phyloP scores from a whole-genome alignment of 2,888 invertebrate species.

The Drosophila mettleri region DNA sequence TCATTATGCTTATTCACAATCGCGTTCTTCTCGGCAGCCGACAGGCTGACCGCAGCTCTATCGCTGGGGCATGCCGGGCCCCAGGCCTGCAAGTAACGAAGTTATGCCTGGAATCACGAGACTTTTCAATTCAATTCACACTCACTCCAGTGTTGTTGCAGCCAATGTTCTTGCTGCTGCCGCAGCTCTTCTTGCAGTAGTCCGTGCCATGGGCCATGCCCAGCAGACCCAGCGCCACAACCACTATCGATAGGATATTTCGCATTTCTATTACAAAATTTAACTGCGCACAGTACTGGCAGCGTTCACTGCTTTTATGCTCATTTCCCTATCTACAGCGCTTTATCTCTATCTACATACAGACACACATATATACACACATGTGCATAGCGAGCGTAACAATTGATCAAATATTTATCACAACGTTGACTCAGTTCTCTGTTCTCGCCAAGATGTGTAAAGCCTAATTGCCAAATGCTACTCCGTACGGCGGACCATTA shows the following conservation, averaged over 20 bases:
- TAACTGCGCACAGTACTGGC: slow-evolving; percentile 31
- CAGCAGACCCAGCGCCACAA: slow-evolving; percentile 38
- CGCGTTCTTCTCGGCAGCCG: slow-evolving; percentile 26
- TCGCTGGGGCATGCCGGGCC: slow-evolving; percentile 49
- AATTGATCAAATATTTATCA: slow-evolving; percentile 71
- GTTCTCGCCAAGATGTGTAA: neutral
- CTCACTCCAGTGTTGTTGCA: slow-evolving; percentile 66
- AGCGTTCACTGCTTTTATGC: slow-evolving; percentile 48
- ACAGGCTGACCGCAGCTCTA: slow-evolving; percentile 26
- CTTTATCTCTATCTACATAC: slow-evolving; percentile 22
- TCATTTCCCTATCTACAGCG: neutral
- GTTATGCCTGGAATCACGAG: neutral
- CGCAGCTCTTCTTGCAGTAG: slow-evolving; percentile 55
- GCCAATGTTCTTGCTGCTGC: slow-evolving; percentile 52
- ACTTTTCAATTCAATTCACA: neutral
- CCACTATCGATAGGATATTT: slow-evolving; percentile 26
- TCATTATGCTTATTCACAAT: slow-evolving; percentile 57
- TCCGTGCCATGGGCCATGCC: slow-evolving; percentile 44
- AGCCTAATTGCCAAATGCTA: neutral
- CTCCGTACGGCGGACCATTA: neutral
- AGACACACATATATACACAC: neutral
- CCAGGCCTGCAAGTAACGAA: slow-evolving; percentile 44
- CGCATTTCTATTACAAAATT: slow-evolving; percentile 42
- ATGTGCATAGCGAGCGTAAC: slow-evolving; percentile 19
- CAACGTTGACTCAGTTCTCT: slow-evolving; percentile 20